These are phyloP conservation scores for Ceryle rudis DNA, from an alignment of 2,797 vertebrate species.

Conservation along the genomic window DNA sequence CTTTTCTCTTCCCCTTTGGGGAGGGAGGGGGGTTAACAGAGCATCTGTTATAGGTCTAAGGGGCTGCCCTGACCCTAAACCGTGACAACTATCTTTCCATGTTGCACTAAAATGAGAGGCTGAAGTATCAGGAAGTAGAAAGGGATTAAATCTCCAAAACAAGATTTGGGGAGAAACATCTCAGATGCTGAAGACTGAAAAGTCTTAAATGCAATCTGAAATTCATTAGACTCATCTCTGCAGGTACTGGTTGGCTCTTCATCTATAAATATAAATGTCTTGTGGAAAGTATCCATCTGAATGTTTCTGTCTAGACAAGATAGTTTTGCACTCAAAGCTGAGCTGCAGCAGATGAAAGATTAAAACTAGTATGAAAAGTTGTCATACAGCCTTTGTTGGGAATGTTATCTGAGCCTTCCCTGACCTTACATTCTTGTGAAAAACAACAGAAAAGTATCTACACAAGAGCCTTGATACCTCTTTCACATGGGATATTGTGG, in stretches of 20 bases:
- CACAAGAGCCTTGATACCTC: background rate
- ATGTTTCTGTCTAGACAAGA: background rate
- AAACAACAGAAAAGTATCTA: background rate
- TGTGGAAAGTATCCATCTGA: background rate
- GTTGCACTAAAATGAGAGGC: background rate
- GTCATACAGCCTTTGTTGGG: background rate
- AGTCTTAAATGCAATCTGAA: background rate
- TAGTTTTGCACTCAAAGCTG: background rate
- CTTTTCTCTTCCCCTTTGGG: too few species aligned
- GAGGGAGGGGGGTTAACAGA: too few species aligned
- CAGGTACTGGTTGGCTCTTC: background rate
- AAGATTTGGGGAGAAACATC: background rate
- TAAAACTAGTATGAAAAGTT: slow-evolving; percentile 11
- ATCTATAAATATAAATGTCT: background rate
- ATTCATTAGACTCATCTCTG: background rate
- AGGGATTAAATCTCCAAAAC: background rate
- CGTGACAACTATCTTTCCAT: background rate
- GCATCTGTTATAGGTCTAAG: too few species aligned
- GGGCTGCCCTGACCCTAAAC: too few species aligned
- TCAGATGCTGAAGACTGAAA: background rate
- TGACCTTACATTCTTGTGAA: background rate
- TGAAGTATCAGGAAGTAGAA: background rate
- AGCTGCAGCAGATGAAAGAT: slow-evolving; percentile 1
- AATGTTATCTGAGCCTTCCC: background rate
- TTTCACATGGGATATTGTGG: background rate